Percentiles rank a stretch among this genome's conserved stretches.
phyloP scores from a whole-genome alignment of 2,113 vertebrate genomes.

The Myocastor coypus region DNA sequence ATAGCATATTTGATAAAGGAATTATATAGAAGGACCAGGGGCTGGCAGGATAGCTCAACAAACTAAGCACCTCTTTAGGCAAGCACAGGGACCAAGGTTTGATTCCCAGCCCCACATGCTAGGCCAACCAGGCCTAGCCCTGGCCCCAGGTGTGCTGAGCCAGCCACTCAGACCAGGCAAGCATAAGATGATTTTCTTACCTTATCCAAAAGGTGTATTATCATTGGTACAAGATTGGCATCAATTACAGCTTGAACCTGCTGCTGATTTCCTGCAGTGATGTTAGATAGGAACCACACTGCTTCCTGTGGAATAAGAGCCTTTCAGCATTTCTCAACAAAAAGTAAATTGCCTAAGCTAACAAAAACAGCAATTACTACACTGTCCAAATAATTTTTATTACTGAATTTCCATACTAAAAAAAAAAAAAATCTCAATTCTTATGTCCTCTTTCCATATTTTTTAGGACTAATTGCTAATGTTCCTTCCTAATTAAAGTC shows the following conservation, averaged over 20 bases:
- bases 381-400: slow-evolving; percentile 42
- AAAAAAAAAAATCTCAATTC: slow-evolving; percentile 45
- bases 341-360: slow-evolving; percentile 56
- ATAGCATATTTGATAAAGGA: slow-evolving; percentile 9
- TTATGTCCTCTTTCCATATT: background rate
- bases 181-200: slow-evolving; percentile 82
- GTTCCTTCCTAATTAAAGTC: background rate
- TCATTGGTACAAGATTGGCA: slow-evolving; percentile 98
- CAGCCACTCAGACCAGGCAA: too few species aligned
- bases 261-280: slow-evolving; percentile 99
- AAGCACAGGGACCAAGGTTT: too few species aligned
- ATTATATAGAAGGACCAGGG: background rate
- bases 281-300: slow-evolving; percentile 99
- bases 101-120: too few species aligned
- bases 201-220: slow-evolving; percentile 99
- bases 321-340: slow-evolving; percentile 70
- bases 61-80: too few species aligned
- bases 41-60: too few species aligned
- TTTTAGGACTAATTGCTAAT: slow-evolving; percentile 47
- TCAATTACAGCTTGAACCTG: slow-evolving; percentile 99
- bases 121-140: too few species aligned
- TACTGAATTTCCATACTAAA: slow-evolving; percentile 4
- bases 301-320: slow-evolving; percentile 93
- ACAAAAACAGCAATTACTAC: slow-evolving; percentile 38
- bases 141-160: too few species aligned